A percentile compares a stretch with the other conserved stretches of the same genome.
Conservation (phyloP, 2,888 invertebrate species). For the Vannuccia rotundouncinata region DNA sequence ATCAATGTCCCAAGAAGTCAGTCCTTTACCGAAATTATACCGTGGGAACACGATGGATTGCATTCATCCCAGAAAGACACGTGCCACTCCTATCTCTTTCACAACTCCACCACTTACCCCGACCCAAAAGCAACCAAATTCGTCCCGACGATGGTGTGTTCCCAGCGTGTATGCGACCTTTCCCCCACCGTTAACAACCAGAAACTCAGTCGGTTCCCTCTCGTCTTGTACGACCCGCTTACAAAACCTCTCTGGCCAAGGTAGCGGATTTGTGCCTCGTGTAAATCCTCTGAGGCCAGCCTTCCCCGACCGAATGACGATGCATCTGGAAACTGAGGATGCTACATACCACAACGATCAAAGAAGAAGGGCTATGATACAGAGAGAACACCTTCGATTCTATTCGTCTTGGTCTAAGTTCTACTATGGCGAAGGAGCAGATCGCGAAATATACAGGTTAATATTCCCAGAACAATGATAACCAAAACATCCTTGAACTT, state of each 20-base stretch:
- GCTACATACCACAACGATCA: background rate
- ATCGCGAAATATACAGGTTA: background rate
- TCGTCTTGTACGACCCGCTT: background rate
- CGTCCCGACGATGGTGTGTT: background rate
- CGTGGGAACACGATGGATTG: background rate
- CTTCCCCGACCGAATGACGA: background rate
- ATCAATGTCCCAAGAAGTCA: no score
- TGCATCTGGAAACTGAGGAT: background rate
- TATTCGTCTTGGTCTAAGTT: background rate
- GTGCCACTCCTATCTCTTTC: background rate
- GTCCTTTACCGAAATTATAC: background rate
- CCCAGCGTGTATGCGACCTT: constrained; percentile 1
- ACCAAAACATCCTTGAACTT: no score
- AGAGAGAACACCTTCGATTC: background rate
- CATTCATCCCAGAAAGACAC: background rate
- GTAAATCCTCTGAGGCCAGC: background rate
- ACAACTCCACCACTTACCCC: background rate
- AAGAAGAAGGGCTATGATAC: background rate
- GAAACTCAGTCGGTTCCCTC: background rate
- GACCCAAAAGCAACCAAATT: no score
- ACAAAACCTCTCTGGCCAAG: background rate
- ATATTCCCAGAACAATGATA: background rate
- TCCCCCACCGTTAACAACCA: background rate
- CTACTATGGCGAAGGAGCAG: background rate
- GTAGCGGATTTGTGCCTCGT: background rate